phyloP scores from a whole-genome alignment of 2,113 vertebrate genomes.

The Syrmaticus mikado region DNA sequence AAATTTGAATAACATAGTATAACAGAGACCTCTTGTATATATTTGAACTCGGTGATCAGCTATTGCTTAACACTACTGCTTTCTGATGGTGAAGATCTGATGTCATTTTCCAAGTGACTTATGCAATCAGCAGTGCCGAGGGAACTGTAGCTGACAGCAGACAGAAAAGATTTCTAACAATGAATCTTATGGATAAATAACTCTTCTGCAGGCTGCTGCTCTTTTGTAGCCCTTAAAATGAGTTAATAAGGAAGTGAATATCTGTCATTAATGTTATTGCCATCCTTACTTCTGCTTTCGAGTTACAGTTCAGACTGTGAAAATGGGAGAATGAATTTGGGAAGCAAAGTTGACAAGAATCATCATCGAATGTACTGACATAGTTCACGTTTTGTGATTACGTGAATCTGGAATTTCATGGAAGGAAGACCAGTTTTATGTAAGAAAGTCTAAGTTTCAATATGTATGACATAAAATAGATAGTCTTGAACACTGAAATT shows the following conservation, averaged over 20 bases:
- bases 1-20: neutral
- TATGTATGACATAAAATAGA: neutral
- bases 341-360: neutral
- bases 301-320: neutral
- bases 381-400: neutral
- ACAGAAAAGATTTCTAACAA: neutral
- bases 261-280: neutral
- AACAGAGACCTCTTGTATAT: neutral
- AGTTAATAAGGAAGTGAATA: neutral
- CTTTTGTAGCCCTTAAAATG: neutral
- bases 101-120: neutral
- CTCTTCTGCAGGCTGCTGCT: neutral
- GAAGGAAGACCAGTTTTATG: neutral
- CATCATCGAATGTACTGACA: neutral
- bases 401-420: neutral
- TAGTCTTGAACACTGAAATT: neutral
- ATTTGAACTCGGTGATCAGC: neutral
- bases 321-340: neutral
- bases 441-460: neutral
- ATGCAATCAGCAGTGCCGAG: neutral
- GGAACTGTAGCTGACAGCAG: neutral
- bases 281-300: neutral
- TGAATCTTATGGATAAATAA: neutral
- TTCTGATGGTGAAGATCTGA: neutral
- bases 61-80: neutral